Base-by-base conservation (phyloP, 1,140 invertebrate species). In the Monomorium pharaonis region DNA sequence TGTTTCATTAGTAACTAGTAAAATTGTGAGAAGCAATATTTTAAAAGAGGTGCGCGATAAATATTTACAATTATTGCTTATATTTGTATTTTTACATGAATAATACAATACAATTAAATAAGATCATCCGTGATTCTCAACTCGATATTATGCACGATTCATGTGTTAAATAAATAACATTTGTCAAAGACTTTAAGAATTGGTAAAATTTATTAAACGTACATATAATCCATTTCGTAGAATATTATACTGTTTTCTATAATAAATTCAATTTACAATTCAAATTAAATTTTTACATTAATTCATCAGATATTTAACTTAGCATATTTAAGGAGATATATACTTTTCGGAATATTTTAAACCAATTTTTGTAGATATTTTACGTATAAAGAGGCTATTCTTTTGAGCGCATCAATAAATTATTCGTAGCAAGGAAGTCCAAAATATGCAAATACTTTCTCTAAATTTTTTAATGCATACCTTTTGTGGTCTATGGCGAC, bases 401-500 rank as follows among this genome's bases (percentile, higher is more conserved):
- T 77, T n/a, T 27, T 44, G 16, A 24, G 6, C 7, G 18, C 7
- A 42, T 77, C 10, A 9, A 63, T 44, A 30, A 18, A 18, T 60
- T 27, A 21, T 24, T 33, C 14, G 5, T 47, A 65, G 37, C 37
- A 21, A 37, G 14, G 27, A 21, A 2, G 10, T 21, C 33, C 0
- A 44, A 63, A n/a, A 49, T 33, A 65, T 83, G 74, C 51, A 60
- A 18, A 42, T 67, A 44, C 24, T 80, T 37, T 47, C 63, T 10
- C n/a, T 86, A 30, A 74, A 70, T 18, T 74, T 86, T 16, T 24
- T 84, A 2, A 49, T 81, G n/a, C 75, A 62, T 14, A 37, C n/a
- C 0, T 21, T 70, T 1, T 30, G 67, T 21, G 84, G 75, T n/a
- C 12, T 85, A 21, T 86, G 85, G 85, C 56, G 78, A 42, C 85